These are phyloP conservation scores for Brachionus paranguensis DNA, from an alignment of 1,140 invertebrate genomes.

Conservation along the genomic window DNA sequence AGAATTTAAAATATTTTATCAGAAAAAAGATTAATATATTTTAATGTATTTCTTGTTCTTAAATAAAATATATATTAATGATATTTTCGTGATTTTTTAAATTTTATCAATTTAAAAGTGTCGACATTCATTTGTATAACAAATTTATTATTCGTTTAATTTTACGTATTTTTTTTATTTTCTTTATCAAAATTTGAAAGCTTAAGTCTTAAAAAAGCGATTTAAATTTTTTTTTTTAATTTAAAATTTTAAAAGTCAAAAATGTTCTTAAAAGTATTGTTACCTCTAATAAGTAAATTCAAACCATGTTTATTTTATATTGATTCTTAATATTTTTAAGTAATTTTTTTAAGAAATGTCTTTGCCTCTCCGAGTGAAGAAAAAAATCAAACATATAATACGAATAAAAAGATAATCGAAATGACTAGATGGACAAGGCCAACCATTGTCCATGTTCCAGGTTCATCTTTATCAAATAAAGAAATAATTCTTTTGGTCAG, in stretches of 20 bases:
- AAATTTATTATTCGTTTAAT: not conserved
- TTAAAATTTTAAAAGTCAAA: not conserved
- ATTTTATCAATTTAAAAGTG: not conserved
- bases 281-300: not conserved
- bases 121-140: not conserved
- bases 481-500: not conserved
- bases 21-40: not conserved
- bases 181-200: not conserved
- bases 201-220: not conserved
- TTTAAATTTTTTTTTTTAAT: not conserved
- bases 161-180: not conserved
- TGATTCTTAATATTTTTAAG: not conserved
- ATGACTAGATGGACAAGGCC: not conserved
- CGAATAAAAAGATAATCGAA: not conserved
- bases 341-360: not conserved
- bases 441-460: not conserved
- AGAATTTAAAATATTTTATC: not conserved
- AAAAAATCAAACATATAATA: not conserved
- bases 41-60: not conserved
- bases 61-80: not conserved
- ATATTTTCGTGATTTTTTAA: not conserved
- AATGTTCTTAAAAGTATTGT: not conserved
- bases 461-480: not conserved
- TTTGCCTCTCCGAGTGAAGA: not conserved
- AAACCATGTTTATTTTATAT: not conserved